phyloP scores from a whole-genome alignment of 2,797 vertebrate genomes.

The Phylloscopus collybita region DNA sequence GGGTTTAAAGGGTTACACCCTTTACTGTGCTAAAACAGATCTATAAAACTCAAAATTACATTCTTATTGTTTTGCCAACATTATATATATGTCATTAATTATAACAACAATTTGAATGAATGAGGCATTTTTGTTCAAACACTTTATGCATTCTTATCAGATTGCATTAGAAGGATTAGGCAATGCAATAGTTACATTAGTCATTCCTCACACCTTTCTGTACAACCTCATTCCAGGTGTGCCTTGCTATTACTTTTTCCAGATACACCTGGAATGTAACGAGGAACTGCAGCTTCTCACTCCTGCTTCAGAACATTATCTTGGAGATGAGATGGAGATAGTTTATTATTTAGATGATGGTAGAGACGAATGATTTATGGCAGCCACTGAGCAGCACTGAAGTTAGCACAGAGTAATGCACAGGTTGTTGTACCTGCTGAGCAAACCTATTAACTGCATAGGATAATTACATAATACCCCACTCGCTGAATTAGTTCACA shows the following conservation, averaged over 20 bases:
- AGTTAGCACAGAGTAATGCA: background rate
- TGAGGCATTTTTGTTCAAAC: background rate
- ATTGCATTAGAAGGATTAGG: background rate
- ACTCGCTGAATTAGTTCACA: background rate
- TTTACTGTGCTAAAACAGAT: background rate
- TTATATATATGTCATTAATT: background rate
- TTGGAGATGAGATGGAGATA: background rate
- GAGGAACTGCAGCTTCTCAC: background rate
- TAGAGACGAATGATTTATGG: background rate
- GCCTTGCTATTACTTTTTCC: background rate
- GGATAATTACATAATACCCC: background rate
- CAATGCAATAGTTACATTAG: background rate
- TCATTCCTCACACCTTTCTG: background rate
- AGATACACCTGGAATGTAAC: background rate
- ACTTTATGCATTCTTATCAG: background rate
- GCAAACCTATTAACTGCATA: background rate
- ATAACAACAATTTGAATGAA: background rate
- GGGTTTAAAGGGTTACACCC: background rate
- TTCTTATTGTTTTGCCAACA: background rate
- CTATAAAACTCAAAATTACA: background rate
- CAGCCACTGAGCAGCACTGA: background rate
- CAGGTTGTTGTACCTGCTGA: fast-evolving
- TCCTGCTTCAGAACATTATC: background rate
- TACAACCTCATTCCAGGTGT: background rate
- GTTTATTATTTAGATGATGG: background rate